These are phyloP conservation scores for Teleiodes luculella DNA, from an alignment of 2,888 invertebrate genomes.

Conservation along the genomic window DNA sequence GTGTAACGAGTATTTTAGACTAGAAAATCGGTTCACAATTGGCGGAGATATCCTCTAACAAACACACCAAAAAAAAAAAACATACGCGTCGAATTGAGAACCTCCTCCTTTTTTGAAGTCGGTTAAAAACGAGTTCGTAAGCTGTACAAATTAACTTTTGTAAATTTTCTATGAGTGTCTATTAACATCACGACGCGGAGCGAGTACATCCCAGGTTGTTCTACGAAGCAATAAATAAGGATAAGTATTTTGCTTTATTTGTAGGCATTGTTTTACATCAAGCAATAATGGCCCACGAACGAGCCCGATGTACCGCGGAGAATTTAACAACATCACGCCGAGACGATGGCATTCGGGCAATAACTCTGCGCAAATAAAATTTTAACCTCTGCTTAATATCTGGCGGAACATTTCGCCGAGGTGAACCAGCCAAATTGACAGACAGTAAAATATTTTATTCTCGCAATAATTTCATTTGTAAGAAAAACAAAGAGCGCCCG, in stretches of 20 bases:
- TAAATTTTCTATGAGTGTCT: constrained; percentile 19
- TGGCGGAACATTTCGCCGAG: constrained; percentile 54
- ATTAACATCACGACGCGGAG: constrained; percentile 13
- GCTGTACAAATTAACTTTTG: constrained; percentile 16
- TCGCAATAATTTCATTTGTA: constrained; percentile 73
- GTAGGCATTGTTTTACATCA: constrained; percentile 64
- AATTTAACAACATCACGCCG: constrained; percentile 57
- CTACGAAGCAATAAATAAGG: constrained; percentile 54
- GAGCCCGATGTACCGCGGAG: constrained; percentile 47
- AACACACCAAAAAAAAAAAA: too few relatives aligned
- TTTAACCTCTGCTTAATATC: constrained; percentile 77
- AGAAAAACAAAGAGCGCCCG: constrained; percentile 63
- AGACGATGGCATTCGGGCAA: constrained; percentile 49
- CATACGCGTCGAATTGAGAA: background rate
- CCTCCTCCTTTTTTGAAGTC: too few relatives aligned
- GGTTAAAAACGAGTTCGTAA: background rate
- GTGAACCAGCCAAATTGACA: constrained; percentile 69
- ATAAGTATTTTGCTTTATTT: constrained; percentile 57
- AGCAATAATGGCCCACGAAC: constrained; percentile 56
- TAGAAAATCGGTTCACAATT: too few relatives aligned
- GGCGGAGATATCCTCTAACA: too few relatives aligned
- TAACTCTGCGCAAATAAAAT: constrained; percentile 72
- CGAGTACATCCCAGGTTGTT: constrained; percentile 23
- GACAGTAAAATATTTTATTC: constrained; percentile 78
- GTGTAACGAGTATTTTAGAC: background rate